Conservation (phyloP, 1,140 invertebrate species). For the Drosophila lacteicornis region DNA sequence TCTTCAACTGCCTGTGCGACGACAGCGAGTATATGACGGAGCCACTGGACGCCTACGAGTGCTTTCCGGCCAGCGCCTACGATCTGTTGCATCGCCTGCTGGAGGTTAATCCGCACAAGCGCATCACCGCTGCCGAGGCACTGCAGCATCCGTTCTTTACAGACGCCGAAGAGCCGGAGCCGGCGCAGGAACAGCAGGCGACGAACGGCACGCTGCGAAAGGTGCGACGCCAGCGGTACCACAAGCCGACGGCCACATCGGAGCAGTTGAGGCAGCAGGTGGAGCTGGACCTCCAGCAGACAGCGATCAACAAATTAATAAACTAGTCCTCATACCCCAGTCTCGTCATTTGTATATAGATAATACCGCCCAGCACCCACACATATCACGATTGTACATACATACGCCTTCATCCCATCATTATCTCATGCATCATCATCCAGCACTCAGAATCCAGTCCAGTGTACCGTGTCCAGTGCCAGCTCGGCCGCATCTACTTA, state of each 20-base stretch:
- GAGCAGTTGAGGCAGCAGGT: conserved; percentile 11
- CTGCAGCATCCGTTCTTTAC: conserved; percentile 95
- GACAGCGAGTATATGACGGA: conserved; percentile 66
- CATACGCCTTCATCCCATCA: conserved; percentile 8
- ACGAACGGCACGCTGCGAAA: conserved; percentile 6
- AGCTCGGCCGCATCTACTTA: conserved; percentile 38
- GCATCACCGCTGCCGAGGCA: conserved; percentile 98
- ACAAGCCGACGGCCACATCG: conserved; percentile 29
- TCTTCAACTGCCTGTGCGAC: conserved; percentile 77
- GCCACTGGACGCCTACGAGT: conserved; percentile 72
- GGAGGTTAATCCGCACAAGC: conserved; percentile 98
- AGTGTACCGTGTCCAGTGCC: conserved; percentile 39
- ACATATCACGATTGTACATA: conserved; percentile 46
- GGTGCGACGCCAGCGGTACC: conserved; percentile 10
- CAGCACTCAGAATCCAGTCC: conserved; percentile 13
- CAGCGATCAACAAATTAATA: conserved; percentile 55
- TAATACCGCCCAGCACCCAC: not conserved
- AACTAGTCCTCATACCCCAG: conserved; percentile 55
- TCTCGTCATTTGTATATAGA: conserved; percentile 40
- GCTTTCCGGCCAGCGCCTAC: conserved; percentile 89
- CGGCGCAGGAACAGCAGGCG: not conserved
- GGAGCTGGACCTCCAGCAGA: conserved; percentile 21
- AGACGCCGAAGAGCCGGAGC: conserved; percentile 8
- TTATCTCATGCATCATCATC: conserved; percentile 6
- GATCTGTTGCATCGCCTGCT: conserved; percentile 99